Evolutionary conservation across 2,113 vertebrate genomes (phyloP), one percentile per base, ranked within the genome.

Genomic region (Erythrolamprus reginae): DNA sequence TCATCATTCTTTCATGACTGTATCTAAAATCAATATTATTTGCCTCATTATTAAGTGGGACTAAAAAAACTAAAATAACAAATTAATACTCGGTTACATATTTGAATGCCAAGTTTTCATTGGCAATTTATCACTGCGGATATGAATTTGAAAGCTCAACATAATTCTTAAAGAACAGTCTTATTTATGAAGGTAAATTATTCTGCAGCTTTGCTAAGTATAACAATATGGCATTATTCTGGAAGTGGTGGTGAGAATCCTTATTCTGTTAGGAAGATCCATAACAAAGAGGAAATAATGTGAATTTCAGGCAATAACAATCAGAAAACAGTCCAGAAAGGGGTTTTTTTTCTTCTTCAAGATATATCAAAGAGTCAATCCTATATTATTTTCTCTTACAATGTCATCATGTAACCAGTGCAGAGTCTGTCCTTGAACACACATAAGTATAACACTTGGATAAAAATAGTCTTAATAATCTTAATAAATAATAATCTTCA

Each of bases 11-110:
- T 96, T 94, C 93, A 95, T 93, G 70, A 92, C 92, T 96, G 93
- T 87, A 95, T 96, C 96, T 96, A 96, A 97, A 96, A 97, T 96
- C 95, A 97, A 97, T 97, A 97, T 96, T 96, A 92, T 93, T 94
- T 96, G 95, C 96, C 94, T 96, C 91, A 94, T 97, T 97, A 96
- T 96, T 96, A 95, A 95, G 52, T 93, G 56, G 92, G 92, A 90
- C 93, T n/a, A n/a, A 92, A 95, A 93, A 96, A 94, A 92, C 82
- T 88, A 93, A 96, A 96, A 94, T 94, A 96, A 94, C 93, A 90
- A 96, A 96, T 93, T 95, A 96, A 91, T 89, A 82, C 89, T 90
- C 83, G 89, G 58, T 53, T 94, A 94, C 93, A 92, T 95, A 92
- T 38, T 92, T n/a, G 51, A 90, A 89, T 84, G 93, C 94, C 56